Percentiles rank a stretch among this genome's conserved stretches.
Evolutionary conservation across 2,888 invertebrate species (phyloP).

Genomic region (Oscheius sp.): DNA sequence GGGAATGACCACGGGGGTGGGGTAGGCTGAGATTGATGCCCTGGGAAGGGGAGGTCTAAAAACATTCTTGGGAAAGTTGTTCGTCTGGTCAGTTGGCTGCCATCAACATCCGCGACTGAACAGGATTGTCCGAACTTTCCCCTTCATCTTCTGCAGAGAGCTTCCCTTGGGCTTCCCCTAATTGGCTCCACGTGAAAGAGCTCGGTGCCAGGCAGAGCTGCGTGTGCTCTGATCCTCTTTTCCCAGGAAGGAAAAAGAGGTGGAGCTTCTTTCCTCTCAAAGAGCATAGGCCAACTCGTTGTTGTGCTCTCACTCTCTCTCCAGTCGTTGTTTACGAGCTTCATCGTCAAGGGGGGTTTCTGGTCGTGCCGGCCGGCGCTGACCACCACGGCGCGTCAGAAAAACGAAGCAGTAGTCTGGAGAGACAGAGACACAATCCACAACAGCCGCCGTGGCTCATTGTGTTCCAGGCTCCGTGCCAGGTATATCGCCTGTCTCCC

Average conservation of each 20-base stretch:
- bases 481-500: not conserved
- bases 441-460: not conserved
- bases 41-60: not conserved
- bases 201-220: not conserved
- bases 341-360: not conserved
- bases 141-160: too few species aligned
- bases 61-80: too few species aligned
- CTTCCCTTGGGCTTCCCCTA: not conserved
- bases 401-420: not conserved
- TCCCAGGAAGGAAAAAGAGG: not conserved
- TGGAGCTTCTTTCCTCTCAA: not conserved
- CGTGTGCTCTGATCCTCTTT: not conserved
- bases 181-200: slow-evolving; percentile 1
- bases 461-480: not conserved
- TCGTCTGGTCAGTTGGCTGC: too few species aligned
- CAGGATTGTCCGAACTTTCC: too few species aligned
- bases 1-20: not conserved
- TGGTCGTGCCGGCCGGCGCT: slow-evolving; percentile 18
- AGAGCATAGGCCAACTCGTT: not conserved
- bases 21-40: not conserved
- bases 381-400: slow-evolving; percentile 6
- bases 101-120: too few species aligned
- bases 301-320: not conserved
- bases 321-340: slow-evolving; percentile 26
- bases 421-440: not conserved